Evolutionary conservation across 1,140 invertebrate species (phyloP).

Genomic region (Bombus sylvicola): DNA sequence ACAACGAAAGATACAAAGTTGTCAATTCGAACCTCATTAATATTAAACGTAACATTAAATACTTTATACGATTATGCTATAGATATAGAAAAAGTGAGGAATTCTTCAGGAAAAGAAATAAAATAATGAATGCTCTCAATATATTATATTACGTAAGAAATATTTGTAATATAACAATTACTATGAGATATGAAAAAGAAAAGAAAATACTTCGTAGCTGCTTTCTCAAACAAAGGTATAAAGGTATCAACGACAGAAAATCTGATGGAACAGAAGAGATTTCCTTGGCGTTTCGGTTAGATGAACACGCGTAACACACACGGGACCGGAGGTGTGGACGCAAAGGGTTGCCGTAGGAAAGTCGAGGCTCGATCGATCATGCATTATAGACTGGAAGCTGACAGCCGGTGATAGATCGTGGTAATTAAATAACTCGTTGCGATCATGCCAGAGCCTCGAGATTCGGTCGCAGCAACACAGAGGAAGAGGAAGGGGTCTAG

Average conservation of each 20-base stretch:
- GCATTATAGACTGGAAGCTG: conserved; percentile 79
- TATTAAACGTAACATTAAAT: no score
- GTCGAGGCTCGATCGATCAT: conserved; percentile 76
- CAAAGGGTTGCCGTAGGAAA: conserved; percentile 63
- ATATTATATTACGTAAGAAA: no score
- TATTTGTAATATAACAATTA: no score
- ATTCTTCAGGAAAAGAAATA: no score
- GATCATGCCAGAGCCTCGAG: conserved; percentile 70
- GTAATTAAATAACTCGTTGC: conserved; percentile 81
- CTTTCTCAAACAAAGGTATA: neutral
- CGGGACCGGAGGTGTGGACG: conserved; percentile 12
- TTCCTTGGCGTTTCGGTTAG: neutral
- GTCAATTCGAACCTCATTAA: no score
- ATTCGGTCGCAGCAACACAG: conserved; percentile 55
- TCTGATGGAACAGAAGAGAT: neutral
- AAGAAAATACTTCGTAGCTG: neutral
- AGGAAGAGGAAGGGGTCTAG: conserved; percentile 30
- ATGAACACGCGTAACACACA: neutral
- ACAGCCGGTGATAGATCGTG: conserved; percentile 79
- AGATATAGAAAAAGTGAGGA: no score
- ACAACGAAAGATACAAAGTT: no score
- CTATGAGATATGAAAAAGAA: no score
- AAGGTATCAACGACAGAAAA: neutral
- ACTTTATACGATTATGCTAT: no score
- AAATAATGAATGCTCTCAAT: no score